Conservation (phyloP, 2,797 vertebrate genomes). For the Hybognathus amarus region DNA sequence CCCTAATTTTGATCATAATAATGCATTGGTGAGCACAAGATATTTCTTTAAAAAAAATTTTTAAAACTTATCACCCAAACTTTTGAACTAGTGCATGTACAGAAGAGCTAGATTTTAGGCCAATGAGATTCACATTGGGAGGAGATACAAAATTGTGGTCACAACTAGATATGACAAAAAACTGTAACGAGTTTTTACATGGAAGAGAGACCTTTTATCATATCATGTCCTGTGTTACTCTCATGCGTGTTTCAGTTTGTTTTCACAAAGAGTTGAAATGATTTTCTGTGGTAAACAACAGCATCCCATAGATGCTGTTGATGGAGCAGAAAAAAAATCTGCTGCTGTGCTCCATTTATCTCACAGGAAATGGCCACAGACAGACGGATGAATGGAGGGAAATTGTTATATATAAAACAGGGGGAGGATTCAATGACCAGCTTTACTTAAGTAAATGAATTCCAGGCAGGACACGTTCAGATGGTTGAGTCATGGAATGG, state of each 20-base stretch:
- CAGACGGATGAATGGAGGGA: neutral
- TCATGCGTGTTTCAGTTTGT: neutral
- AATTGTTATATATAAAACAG: neutral
- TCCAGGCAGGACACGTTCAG: neutral
- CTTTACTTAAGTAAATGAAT: conserved; percentile 30
- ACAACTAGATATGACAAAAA: neutral
- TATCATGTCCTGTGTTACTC: neutral
- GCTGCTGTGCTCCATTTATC: neutral
- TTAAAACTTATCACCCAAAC: neutral
- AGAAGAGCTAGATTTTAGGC: neutral
- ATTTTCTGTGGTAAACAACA: conserved; percentile 7
- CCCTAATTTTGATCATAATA: neutral
- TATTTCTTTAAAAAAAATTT: neutral
- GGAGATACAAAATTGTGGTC: neutral
- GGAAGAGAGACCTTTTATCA: neutral
- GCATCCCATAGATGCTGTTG: neutral
- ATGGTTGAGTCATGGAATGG: neutral
- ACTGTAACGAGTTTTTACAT: neutral
- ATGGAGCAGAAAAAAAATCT: neutral
- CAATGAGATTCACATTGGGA: neutral
- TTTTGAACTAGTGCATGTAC: neutral
- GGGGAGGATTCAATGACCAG: neutral
- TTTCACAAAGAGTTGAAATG: neutral
- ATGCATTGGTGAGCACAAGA: neutral
- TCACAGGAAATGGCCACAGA: conserved; percentile 1